phyloP scores from a whole-genome alignment of 1,140 invertebrate species.

The Ceratitis capitata region DNA sequence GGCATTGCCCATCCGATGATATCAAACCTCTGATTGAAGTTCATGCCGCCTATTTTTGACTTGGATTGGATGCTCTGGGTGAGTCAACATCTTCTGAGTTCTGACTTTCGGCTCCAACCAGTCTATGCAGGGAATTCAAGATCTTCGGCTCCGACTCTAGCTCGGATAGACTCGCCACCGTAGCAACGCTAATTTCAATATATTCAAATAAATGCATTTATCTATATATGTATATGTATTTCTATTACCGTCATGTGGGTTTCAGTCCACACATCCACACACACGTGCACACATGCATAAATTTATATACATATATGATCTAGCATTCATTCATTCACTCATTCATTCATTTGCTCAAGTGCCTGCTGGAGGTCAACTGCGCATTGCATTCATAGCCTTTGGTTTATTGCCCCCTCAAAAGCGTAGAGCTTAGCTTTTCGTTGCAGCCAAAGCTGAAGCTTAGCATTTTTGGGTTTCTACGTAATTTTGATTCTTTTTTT shows the following conservation, averaged over 20 bases:
- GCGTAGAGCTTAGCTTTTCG: neutral
- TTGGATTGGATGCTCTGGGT: too few species aligned
- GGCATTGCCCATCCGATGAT: too few species aligned
- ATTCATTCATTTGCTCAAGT: constrained; percentile 11
- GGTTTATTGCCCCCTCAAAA: constrained; percentile 23
- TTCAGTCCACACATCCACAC: neutral
- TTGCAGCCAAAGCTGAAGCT: neutral
- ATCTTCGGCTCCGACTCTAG: too few species aligned
- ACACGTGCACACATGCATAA: neutral
- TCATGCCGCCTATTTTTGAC: too few species aligned
- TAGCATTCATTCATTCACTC: neutral
- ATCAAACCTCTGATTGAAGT: too few species aligned
- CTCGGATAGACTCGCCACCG: too few species aligned
- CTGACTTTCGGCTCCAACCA: too few species aligned
- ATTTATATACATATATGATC: neutral
- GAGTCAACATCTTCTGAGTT: too few species aligned
- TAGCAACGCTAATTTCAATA: too few species aligned
- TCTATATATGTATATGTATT: neutral
- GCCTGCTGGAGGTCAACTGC: constrained; percentile 13
- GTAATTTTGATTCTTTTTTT: neutral
- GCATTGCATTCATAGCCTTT: constrained; percentile 33
- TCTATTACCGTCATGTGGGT: neutral
- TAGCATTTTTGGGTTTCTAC: neutral
- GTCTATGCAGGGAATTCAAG: too few species aligned
- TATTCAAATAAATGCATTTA: too few species aligned